A percentile compares a stretch with the other conserved stretches of the same genome.
phyloP scores from a whole-genome alignment of 2,113 vertebrate genomes.

The Leptobrachium leishanense region DNA sequence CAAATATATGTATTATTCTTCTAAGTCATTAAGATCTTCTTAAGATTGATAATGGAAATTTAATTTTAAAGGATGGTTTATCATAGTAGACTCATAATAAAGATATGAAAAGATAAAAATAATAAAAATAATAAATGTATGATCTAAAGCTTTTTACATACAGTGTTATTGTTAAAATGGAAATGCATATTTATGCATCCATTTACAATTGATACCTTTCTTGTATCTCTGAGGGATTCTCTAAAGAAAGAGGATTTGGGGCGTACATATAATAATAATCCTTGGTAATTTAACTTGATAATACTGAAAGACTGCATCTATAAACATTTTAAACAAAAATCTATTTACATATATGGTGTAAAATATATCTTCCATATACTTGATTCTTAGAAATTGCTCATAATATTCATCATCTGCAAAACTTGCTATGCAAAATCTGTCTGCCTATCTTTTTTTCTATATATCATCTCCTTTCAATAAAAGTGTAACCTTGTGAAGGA shows the following conservation, averaged over 20 bases:
- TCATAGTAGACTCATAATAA: background rate
- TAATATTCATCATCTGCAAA: too few species aligned
- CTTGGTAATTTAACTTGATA: slow-evolving; percentile 13
- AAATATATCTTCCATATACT: background rate
- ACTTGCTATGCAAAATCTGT: too few species aligned
- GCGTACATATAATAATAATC: background rate
- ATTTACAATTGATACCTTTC: background rate
- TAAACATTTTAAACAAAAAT: background rate
- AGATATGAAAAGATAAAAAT: background rate
- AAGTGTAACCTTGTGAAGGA: too few species aligned
- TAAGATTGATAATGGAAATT: too few species aligned
- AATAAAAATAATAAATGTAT: background rate
- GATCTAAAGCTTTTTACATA: background rate
- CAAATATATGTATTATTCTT: too few species aligned
- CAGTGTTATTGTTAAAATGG: background rate
- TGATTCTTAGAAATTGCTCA: background rate
- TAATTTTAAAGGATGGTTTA: background rate
- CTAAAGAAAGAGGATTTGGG: background rate
- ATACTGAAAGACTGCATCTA: slow-evolving; percentile 7
- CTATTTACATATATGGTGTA: background rate
- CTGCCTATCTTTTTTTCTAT: too few species aligned
- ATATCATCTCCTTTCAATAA: too few species aligned
- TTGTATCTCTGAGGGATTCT: slow-evolving; percentile 1
- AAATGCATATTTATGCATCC: background rate
- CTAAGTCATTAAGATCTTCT: too few species aligned